Percentiles rank a stretch among this genome's conserved stretches.
Conservation (phyloP, 2,888 invertebrate genomes). For the Conomelus anceps region DNA sequence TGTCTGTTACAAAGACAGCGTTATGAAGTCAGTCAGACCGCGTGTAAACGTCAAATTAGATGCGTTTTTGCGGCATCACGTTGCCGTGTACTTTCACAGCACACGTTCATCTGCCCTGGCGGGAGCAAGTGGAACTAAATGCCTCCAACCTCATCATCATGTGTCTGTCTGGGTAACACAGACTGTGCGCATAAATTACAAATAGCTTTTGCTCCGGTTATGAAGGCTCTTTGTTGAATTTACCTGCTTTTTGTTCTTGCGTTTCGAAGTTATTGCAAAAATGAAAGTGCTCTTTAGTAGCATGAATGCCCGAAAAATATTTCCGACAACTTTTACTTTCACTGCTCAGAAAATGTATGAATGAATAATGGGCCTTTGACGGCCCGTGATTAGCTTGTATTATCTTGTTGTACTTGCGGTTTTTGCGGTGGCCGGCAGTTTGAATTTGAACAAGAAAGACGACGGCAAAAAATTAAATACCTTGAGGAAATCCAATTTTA, state of each 20-base stretch:
- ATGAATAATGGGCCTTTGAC: neutral
- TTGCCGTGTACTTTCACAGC: neutral
- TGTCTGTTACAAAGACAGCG: neutral
- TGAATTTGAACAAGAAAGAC: neutral
- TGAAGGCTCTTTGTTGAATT: neutral
- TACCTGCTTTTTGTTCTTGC: neutral
- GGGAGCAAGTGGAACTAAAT: neutral
- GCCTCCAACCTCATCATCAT: neutral
- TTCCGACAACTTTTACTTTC: neutral
- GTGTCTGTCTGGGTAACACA: no score
- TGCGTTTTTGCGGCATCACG: neutral
- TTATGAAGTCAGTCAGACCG: neutral
- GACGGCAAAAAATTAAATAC: neutral
- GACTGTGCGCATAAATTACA: neutral
- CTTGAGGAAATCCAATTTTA: neutral
- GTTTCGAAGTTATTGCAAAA: neutral
- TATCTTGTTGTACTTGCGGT: neutral
- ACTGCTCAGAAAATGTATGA: neutral
- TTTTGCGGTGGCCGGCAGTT: neutral
- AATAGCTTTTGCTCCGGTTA: neutral
- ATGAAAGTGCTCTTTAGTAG: neutral
- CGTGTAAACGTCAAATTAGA: neutral
- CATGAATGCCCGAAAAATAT: neutral
- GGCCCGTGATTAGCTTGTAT: neutral
- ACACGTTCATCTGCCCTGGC: neutral